Conservation (phyloP, 37 sponge, comb jelly and placozoan species). For the Eunapius fragilis region DNA sequence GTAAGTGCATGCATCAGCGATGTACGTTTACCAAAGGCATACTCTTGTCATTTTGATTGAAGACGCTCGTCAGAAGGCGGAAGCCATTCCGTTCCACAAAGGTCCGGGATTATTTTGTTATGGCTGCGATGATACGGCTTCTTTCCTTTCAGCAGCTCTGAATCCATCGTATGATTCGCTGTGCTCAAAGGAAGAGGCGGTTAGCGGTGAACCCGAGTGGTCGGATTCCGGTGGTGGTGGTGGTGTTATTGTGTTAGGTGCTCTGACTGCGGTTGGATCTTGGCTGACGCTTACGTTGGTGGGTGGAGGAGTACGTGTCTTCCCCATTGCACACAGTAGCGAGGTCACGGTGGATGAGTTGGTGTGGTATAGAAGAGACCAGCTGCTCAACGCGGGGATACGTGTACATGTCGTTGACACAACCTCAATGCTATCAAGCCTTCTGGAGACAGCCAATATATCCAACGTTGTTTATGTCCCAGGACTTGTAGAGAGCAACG, state of each 20-base stretch:
- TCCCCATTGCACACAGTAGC: neutral
- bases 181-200: neutral
- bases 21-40: neutral
- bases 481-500: neutral
- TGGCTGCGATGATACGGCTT: neutral
- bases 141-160: neutral
- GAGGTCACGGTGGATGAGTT: constrained; percentile 15
- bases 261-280: constrained; percentile 36
- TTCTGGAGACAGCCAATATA: neutral
- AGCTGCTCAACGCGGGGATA: constrained; percentile 20
- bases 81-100: neutral
- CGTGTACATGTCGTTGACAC: neutral
- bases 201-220: neutral
- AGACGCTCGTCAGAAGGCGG: neutral
- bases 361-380: constrained; percentile 54
- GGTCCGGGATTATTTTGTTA: neutral
- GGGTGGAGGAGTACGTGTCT: neutral
- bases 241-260: constrained; percentile 35
- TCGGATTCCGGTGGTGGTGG: neutral
- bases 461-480: constrained; percentile 25
- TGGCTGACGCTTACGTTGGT: constrained; percentile 14
- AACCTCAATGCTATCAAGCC: neutral
- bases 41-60: neutral
- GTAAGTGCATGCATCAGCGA: neutral
- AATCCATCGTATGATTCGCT: neutral